phyloP scores from a whole-genome alignment of 2,113 vertebrate genomes.

The Callipepla californica region DNA sequence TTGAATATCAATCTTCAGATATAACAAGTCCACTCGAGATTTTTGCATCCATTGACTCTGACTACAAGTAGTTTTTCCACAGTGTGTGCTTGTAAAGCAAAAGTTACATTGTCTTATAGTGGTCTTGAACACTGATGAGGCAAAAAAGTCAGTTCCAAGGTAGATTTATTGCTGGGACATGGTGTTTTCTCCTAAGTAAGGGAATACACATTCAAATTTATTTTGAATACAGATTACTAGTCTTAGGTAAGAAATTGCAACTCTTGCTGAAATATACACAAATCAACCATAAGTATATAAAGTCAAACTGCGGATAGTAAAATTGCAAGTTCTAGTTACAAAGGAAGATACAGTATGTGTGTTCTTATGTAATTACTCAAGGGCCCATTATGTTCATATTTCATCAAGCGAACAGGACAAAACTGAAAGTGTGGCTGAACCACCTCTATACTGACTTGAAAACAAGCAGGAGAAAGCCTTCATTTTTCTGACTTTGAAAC shows the following conservation, averaged over 20 bases:
- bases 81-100: neutral
- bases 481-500: neutral
- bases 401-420: neutral
- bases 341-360: neutral
- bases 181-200: neutral
- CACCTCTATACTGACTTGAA: neutral
- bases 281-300: neutral
- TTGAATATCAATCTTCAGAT: neutral
- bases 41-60: neutral
- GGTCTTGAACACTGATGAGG: neutral
- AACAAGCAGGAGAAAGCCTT: accelerated
- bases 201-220: neutral
- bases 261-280: neutral
- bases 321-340: neutral
- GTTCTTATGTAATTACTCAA: neutral
- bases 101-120: neutral
- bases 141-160: accelerated
- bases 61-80: neutral
- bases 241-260: neutral
- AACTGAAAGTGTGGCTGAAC: neutral
- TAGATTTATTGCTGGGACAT: neutral
- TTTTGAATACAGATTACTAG: neutral
- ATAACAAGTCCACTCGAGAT: neutral
- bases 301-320: neutral
- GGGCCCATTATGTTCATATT: neutral